Conservation (phyloP, 2,797 vertebrate species). For the Thaleichthys pacificus region DNA sequence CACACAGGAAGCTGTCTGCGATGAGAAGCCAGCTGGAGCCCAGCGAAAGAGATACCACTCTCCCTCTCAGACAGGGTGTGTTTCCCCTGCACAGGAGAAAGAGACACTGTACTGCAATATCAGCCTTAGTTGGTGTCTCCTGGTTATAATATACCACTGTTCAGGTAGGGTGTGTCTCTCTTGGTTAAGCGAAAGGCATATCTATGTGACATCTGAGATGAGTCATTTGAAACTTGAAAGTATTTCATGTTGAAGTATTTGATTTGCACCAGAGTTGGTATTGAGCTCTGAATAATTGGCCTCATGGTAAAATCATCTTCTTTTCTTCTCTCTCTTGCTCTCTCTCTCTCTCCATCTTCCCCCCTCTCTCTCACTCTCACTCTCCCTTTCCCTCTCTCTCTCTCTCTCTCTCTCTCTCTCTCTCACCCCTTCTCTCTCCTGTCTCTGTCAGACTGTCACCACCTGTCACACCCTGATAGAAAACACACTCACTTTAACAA, state of each 20-base stretch:
- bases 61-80: constrained; percentile 26
- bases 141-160: no score
- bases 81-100: constrained; percentile 21
- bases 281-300: no score
- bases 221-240: no score
- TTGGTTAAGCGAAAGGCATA: constrained; percentile 15
- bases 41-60: constrained; percentile 51
- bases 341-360: constrained; percentile 39
- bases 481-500: no score
- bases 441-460: background rate
- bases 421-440: background rate
- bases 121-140: background rate
- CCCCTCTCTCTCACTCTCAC: constrained; percentile 45
- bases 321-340: constrained; percentile 15
- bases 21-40: constrained; percentile 56
- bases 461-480: background rate
- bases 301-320: constrained; percentile 72
- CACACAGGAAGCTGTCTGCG: constrained; percentile 68
- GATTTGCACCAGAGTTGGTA: constrained; percentile 22
- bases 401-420: background rate
- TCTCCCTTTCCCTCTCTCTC: constrained; percentile 59
- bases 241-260: no score
- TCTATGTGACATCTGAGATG: background rate
- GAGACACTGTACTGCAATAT: constrained; percentile 15
- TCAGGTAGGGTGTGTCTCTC: background rate